These are phyloP conservation scores for Pelosia muscerda DNA, from an alignment of 2,888 invertebrate species.

Conservation along the genomic window DNA sequence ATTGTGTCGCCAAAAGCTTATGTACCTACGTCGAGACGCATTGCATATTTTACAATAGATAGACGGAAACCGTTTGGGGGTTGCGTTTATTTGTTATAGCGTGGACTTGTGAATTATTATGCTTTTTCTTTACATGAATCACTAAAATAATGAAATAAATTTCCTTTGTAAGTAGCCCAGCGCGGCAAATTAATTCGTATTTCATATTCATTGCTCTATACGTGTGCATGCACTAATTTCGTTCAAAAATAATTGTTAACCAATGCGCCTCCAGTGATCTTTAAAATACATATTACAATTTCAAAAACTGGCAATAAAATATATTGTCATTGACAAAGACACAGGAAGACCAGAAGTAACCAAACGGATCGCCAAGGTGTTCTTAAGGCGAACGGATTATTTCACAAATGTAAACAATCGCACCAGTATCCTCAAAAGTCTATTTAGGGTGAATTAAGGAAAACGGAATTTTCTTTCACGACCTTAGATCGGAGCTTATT, in stretches of 20 bases:
- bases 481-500: constrained; percentile 85
- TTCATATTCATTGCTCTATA: too few species aligned
- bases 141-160: too few species aligned
- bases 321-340: constrained; percentile 36
- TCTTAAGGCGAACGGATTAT: constrained; percentile 69
- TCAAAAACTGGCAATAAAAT: constrained; percentile 25
- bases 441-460: constrained; percentile 84
- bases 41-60: background rate
- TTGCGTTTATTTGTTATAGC: background rate
- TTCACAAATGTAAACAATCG: constrained; percentile 79
- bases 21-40: constrained; percentile 15
- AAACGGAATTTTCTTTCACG: constrained; percentile 82
- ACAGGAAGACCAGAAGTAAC: constrained; percentile 44
- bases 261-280: too few species aligned
- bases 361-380: constrained; percentile 58
- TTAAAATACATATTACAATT: too few species aligned
- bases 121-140: background rate
- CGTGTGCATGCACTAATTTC: too few species aligned
- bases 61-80: background rate
- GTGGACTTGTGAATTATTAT: background rate
- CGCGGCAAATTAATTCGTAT: too few species aligned
- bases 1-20: constrained; percentile 47
- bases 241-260: too few species aligned
- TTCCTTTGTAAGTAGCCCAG: too few species aligned
- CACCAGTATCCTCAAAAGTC: constrained; percentile 74